Percentiles rank a stretch among this genome's conserved stretches.
Conservation (phyloP, 2,797 vertebrate genomes). For the Cephalopachus bancanus region DNA sequence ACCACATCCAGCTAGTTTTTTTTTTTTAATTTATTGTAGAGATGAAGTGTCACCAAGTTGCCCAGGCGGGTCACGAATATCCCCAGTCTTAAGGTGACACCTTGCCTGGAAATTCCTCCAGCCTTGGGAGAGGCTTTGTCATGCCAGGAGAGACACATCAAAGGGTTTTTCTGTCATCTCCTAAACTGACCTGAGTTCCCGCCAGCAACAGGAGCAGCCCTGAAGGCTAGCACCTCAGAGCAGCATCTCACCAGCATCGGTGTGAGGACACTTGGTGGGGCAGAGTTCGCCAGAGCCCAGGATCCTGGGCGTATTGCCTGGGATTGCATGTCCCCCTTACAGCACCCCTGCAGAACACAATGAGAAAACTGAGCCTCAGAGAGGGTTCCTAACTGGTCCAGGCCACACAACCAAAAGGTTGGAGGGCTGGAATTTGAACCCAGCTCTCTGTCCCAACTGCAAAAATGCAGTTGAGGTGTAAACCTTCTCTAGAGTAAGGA, state of each 20-base stretch:
- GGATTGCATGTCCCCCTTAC: neutral
- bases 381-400: neutral
- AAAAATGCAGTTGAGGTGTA: neutral
- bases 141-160: too few relatives aligned
- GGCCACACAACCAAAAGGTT: neutral
- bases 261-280: neutral
- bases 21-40: too few relatives aligned
- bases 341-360: neutral
- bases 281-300: neutral
- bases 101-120: neutral
- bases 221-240: neutral
- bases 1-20: too few relatives aligned
- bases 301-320: neutral
- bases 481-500: neutral
- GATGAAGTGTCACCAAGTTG: too few relatives aligned
- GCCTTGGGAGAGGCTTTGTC: neutral
- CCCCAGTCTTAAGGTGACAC: neutral
- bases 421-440: neutral
- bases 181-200: neutral
- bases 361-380: neutral
- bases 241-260: accelerated
- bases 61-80: too few relatives aligned
- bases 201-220: neutral
- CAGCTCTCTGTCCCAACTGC: neutral
- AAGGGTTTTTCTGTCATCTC: neutral